Evolutionary conservation across 1,140 invertebrate genomes (phyloP).

Genomic region (Platyscapa corneri): DNA sequence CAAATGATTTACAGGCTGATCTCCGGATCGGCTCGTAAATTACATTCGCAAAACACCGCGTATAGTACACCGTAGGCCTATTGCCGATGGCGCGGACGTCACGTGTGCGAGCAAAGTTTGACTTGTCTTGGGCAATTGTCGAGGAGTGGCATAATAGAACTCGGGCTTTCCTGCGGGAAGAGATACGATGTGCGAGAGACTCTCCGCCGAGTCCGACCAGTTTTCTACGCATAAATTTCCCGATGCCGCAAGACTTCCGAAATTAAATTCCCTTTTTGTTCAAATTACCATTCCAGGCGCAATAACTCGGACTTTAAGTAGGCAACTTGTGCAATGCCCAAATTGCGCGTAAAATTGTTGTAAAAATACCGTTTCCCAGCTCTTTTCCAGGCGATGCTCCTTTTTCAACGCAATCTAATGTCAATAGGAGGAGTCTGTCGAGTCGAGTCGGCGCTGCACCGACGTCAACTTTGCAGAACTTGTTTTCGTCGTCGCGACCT

Average conservation of each 20-base stretch:
- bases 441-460: too few relatives aligned
- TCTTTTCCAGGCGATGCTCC: too few relatives aligned
- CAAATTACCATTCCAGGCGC: too few relatives aligned
- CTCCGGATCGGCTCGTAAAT: slow-evolving; percentile 41
- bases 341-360: too few relatives aligned
- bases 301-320: too few relatives aligned
- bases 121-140: not conserved
- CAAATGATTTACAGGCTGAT: slow-evolving; percentile 40
- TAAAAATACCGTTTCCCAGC: too few relatives aligned
- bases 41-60: not conserved
- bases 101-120: not conserved
- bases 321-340: too few relatives aligned
- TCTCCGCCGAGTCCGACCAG: not conserved
- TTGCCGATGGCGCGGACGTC: not conserved
- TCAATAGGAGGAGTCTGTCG: too few relatives aligned
- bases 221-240: not conserved
- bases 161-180: not conserved
- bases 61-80: not conserved
- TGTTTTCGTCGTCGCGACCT: too few relatives aligned
- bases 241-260: not conserved
- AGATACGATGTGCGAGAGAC: not conserved
- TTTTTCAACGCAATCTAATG: too few relatives aligned
- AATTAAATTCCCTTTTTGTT: too few relatives aligned
- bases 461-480: too few relatives aligned
- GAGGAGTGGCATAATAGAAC: not conserved